Evolutionary conservation across 2,113 vertebrate species (phyloP).

Genomic region (Kryptolebias marmoratus): DNA sequence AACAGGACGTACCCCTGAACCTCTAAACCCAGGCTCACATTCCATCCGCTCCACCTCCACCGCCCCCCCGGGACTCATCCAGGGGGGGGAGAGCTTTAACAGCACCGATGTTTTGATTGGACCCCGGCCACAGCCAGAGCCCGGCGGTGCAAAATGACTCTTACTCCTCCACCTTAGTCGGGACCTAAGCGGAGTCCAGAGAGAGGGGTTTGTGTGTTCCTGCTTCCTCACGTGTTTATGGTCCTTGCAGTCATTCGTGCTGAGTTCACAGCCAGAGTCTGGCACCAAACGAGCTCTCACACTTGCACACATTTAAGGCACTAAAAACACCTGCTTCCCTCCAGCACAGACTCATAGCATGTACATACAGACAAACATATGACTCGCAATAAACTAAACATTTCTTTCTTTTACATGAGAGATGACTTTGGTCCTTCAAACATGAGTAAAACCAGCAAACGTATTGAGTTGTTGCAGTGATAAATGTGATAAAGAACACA

Average conservation of each 20-base stretch:
- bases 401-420: neutral
- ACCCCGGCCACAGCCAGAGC: conserved; percentile 54
- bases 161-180: conserved; percentile 12
- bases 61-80: conserved; percentile 58
- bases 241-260: conserved; percentile 52
- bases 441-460: neutral
- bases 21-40: conserved; percentile 70
- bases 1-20: conserved; percentile 74
- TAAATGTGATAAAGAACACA: neutral
- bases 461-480: neutral
- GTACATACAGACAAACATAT: conserved; percentile 4
- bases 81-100: conserved; percentile 62
- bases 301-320: conserved; percentile 5
- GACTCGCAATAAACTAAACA: conserved; percentile 6
- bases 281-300: conserved; percentile 45
- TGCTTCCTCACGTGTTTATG: conserved; percentile 71
- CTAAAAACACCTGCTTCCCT: conserved; percentile 49
- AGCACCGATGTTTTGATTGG: conserved; percentile 67
- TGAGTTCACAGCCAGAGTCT: conserved; percentile 54
- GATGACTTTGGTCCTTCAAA: conserved; percentile 9
- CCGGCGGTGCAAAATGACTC: conserved; percentile 39
- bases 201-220: conserved; percentile 61
- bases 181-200: conserved; percentile 53
- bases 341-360: conserved; percentile 28
- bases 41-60: conserved; percentile 55